These are phyloP conservation scores for Sesamia nonagrioides DNA, from an alignment of 1,140 invertebrate species.

Conservation along the genomic window DNA sequence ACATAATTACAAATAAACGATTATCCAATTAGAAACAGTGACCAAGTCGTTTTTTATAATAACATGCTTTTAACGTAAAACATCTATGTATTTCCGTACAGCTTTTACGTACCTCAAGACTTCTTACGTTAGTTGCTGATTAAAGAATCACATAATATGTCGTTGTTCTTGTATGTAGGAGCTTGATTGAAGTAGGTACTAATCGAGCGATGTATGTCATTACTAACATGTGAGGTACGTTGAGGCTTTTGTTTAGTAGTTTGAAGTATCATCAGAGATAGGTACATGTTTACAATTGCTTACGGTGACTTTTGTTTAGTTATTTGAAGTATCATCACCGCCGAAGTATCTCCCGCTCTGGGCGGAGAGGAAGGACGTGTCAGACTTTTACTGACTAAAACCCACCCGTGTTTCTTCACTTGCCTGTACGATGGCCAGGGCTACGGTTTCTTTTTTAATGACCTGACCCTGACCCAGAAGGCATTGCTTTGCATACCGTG, in stretches of 20 bases:
- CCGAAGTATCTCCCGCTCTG: too few relatives aligned
- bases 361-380: too few relatives aligned
- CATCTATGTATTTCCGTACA: not conserved
- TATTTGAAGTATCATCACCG: too few relatives aligned
- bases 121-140: not conserved
- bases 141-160: not conserved
- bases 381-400: too few relatives aligned
- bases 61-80: constrained; percentile 5
- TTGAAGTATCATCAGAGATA: not conserved
- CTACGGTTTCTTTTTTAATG: too few relatives aligned
- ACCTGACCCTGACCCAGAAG: too few relatives aligned
- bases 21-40: constrained; percentile 27
- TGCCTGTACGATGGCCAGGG: too few relatives aligned
- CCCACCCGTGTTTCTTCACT: too few relatives aligned
- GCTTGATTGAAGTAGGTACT: constrained; percentile 5
- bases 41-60: constrained; percentile 29
- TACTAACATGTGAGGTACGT: not conserved
- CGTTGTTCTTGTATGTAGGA: not conserved
- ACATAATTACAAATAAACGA: not conserved
- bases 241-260: not conserved
- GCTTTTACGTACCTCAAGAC: not conserved
- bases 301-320: too few relatives aligned
- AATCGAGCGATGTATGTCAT: not conserved
- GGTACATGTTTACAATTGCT: not conserved
- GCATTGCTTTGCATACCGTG: too few relatives aligned